phyloP scores from a whole-genome alignment of 2,113 vertebrate species.

The Poecilia latipinna region DNA sequence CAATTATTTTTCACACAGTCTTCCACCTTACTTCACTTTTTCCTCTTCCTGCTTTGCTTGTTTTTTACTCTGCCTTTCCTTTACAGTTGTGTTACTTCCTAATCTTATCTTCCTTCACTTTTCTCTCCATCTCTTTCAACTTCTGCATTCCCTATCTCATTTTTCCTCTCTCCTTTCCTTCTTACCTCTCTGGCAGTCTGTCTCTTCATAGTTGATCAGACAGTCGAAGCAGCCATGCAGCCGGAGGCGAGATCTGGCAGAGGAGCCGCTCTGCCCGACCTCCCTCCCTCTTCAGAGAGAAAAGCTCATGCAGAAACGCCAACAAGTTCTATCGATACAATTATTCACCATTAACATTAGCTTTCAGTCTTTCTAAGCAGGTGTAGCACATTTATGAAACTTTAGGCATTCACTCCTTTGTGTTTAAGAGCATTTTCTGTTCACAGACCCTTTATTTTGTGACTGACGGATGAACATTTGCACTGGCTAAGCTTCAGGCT shows the following conservation, averaged over 20 bases:
- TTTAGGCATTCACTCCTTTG: background rate
- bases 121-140: background rate
- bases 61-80: background rate
- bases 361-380: constrained; percentile 40
- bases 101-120: background rate
- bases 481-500: background rate
- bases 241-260: constrained; percentile 65
- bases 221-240: constrained; percentile 71
- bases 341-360: constrained; percentile 73
- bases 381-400: constrained; percentile 23
- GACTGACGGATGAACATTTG: constrained; percentile 24
- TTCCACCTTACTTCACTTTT: background rate
- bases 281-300: constrained; percentile 63
- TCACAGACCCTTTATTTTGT: constrained; percentile 14
- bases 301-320: constrained; percentile 65
- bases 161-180: constrained; percentile 7
- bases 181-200: constrained; percentile 36
- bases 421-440: constrained; percentile 16
- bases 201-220: constrained; percentile 57
- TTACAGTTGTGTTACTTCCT: constrained; percentile 14
- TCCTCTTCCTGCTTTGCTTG: background rate
- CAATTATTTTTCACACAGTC: background rate
- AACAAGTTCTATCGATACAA: constrained; percentile 67
- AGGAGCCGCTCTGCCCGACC: constrained; percentile 68
- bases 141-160: background rate